phyloP scores from a whole-genome alignment of 2,888 invertebrate species.

The Sepiola atlantica region DNA sequence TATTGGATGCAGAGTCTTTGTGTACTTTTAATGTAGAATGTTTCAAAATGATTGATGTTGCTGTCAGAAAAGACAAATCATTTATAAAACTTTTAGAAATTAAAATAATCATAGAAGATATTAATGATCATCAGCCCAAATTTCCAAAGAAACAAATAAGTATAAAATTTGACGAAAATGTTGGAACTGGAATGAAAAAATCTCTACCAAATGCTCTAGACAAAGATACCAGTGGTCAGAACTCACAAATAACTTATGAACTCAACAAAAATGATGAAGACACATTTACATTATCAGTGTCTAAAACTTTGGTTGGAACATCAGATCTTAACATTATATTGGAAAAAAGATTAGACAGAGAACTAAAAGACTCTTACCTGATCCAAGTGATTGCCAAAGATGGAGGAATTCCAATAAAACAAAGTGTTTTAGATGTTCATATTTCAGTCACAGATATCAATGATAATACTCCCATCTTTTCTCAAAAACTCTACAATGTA shows the following conservation, averaged over 20 bases:
- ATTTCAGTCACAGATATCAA: background rate
- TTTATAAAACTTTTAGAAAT: background rate
- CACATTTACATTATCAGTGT: background rate
- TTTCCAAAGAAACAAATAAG: background rate
- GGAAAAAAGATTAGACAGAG: background rate
- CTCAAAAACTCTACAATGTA: background rate
- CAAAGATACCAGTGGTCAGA: background rate
- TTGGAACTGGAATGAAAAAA: background rate
- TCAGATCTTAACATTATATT: background rate
- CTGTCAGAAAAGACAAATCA: background rate
- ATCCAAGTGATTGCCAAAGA: background rate
- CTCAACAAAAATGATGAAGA: background rate
- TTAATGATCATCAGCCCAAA: background rate
- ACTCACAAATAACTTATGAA: background rate
- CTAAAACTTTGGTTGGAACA: background rate
- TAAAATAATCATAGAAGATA: background rate
- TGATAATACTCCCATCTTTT: background rate
- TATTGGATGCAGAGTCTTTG: background rate
- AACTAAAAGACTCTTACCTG: background rate
- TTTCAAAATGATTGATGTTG: conserved; percentile 21
- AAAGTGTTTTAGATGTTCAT: background rate
- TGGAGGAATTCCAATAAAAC: background rate
- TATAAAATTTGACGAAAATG: background rate
- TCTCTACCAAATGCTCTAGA: background rate
- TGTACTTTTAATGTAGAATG: background rate